phyloP scores from a whole-genome alignment of 2,113 vertebrate genomes.

The Sakesphorus luctuosus region DNA sequence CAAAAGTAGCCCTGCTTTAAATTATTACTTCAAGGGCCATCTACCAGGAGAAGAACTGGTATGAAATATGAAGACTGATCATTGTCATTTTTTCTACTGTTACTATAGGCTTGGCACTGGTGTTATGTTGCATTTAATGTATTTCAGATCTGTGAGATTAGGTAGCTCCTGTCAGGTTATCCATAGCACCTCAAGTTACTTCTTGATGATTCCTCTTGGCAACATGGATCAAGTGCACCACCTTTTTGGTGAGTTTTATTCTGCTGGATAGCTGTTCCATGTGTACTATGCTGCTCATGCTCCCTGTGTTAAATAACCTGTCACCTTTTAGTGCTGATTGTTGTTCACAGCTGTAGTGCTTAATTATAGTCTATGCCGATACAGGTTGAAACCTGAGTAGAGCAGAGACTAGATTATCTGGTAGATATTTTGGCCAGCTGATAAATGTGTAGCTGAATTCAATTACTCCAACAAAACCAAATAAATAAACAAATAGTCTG shows the following conservation, averaged over 20 bases:
- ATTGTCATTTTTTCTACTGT: neutral
- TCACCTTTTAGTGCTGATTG: neutral
- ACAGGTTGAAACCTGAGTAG: neutral
- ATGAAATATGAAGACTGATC: neutral
- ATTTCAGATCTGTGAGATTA: neutral
- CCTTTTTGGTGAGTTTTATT: neutral
- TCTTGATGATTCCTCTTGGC: neutral
- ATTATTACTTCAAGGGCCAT: neutral
- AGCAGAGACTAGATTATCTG: neutral
- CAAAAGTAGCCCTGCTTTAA: neutral
- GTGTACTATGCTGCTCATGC: neutral
- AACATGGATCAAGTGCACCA: neutral
- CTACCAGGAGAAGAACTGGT: neutral
- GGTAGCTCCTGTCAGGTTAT: neutral
- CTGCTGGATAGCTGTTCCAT: neutral
- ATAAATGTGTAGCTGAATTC: neutral
- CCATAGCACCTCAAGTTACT: neutral
- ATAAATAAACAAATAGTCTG: neutral
- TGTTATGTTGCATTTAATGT: neutral
- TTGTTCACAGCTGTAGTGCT: neutral
- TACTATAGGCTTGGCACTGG: neutral
- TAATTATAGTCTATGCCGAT: neutral
- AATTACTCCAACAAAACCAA: neutral
- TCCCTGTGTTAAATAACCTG: neutral
- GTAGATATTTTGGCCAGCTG: neutral